These are phyloP conservation scores for Lerista edwardsae DNA, from an alignment of 2,797 vertebrate genomes.

Conservation along the genomic window DNA sequence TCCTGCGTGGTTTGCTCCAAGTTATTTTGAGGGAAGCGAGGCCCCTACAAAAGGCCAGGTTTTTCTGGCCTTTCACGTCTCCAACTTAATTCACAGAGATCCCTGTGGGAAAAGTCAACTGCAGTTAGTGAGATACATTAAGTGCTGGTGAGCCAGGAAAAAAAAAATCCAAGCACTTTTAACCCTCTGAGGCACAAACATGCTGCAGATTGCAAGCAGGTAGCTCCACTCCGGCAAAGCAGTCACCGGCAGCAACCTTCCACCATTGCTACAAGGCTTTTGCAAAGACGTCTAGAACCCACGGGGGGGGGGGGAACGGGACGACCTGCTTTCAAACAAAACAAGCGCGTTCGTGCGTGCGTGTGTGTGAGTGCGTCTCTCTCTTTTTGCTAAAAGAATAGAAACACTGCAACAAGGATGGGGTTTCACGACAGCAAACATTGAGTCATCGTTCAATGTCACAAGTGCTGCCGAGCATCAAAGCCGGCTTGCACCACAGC, in stretches of 20 bases:
- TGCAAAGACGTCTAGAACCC: not conserved
- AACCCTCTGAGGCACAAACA: slow-evolving; percentile 15
- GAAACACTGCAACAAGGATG: not conserved
- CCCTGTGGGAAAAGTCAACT: not conserved
- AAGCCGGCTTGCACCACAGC: not conserved
- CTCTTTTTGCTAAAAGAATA: accelerated
- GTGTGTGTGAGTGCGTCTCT: too few relatives aligned
- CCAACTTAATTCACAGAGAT: accelerated
- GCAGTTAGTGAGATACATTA: slow-evolving; percentile 27
- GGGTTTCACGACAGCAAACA: accelerated
- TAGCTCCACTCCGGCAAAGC: too few relatives aligned
- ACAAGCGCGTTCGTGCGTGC: too few relatives aligned
- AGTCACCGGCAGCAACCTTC: not conserved
- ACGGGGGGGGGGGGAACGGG: too few relatives aligned
- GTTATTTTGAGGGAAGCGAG: not conserved
- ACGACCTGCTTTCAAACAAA: too few relatives aligned
- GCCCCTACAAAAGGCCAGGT: accelerated
- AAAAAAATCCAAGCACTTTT: slow-evolving; percentile 24
- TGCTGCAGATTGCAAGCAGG: slow-evolving; percentile 5
- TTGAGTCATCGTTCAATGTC: not conserved
- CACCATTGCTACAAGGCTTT: slow-evolving; percentile 28
- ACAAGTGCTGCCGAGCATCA: accelerated
- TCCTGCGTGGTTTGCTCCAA: not conserved
- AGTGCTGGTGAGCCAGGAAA: not conserved
- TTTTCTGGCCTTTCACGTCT: not conserved